Evolutionary conservation across 2,888 invertebrate genomes (phyloP), one percentile per base, ranked within the genome.

Genomic region (Sussaba pulchella): DNA sequence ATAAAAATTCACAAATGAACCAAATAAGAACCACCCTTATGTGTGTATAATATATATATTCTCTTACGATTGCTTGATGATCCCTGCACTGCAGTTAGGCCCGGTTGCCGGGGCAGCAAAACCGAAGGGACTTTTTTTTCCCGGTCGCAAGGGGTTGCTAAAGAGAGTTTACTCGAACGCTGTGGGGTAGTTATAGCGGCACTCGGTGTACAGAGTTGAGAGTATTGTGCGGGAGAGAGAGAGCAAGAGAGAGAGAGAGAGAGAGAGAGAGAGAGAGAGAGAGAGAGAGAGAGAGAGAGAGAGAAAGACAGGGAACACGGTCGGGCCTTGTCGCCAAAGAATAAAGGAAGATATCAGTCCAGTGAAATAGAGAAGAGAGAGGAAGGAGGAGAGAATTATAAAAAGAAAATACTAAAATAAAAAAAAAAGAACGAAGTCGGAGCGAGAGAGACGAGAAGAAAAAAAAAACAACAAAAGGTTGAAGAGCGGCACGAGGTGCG

Each of bases 401-500:
- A 47, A 66, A 57, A 59, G 39, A 71, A 21, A 54, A 5, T 4
- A 50, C 71, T 82, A 83, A 85, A 45, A 41, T 41, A 12, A 8
- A 36, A 52, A 43, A 41, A 39, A 19, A 17, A 24, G 17, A 24
- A 57, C 5, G 31, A 39, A 57, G 31, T 5, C 4, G 6, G 31
- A 31, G 31, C 2, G 31, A 31, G 31, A 31, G 31, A 31, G 31
- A 31, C n/a, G 31, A 31, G 31, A 31, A 6, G 2, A 19, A 14
- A 45, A 24, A 26, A 63, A 24, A 57, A 19, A 31, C 59, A 72
- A 82, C 85, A 86, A 87, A 87, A 87, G 87, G 85, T 87, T 84
- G 85, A 85, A 84, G 84, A 84, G 78, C 72, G 84, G 67, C 64
- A 66, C 47, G 73, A 82, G 74, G 78, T 77, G 74, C 57, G 71